Evolutionary conservation across 2,888 invertebrate species (phyloP), one percentile per base, ranked within the genome.

Genomic region (Melanophora roralis): DNA sequence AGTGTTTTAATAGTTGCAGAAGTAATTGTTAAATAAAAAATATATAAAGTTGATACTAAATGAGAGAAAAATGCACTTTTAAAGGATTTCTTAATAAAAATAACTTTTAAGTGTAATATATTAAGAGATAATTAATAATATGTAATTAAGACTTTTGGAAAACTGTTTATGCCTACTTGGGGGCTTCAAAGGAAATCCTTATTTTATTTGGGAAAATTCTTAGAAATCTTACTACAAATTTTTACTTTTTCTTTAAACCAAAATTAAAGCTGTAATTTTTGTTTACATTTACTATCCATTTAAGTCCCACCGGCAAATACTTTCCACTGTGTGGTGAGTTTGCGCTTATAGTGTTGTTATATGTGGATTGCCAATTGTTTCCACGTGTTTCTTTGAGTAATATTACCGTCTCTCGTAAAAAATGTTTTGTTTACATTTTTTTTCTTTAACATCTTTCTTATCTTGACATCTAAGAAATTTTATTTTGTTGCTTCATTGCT

Each of bases 351-450:
- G 47, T 27, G 27, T 34, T 23, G 43, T n/a, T 4, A 3, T 49
- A 11, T 62, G 32, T 80, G 65, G 75, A 49, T 57, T 36, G 5
- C 19, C 55, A 65, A 32, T 53, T 14, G 49, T 64, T 68, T 72
- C 72, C 80, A 80, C 80, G 76, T 80, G 80, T 59, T 76, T 43
- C 36, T 36, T 53, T 43, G 51, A 9, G 34, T 12, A 32, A 23
- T 59, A 32, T 73, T 51, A 9, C 40, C 40, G 36, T 1, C 16
- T 55, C 65, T 55, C 40, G 19, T 43, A 49, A 40, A 57, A 74
- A 68, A 59, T 55, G 68, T 59, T 74, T 80, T 80, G 76, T 80
- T 76, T 80, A 80, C 80, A 79, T 60, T 65, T 80, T 47, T 49
- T 49, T 76, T 36, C 34, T 6, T n/a, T 34, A 0, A 38, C 53